A percentile compares a stretch with the other conserved stretches of the same genome.
Conservation (phyloP, 2,888 invertebrate species). For the Phymatocera aterrima region DNA sequence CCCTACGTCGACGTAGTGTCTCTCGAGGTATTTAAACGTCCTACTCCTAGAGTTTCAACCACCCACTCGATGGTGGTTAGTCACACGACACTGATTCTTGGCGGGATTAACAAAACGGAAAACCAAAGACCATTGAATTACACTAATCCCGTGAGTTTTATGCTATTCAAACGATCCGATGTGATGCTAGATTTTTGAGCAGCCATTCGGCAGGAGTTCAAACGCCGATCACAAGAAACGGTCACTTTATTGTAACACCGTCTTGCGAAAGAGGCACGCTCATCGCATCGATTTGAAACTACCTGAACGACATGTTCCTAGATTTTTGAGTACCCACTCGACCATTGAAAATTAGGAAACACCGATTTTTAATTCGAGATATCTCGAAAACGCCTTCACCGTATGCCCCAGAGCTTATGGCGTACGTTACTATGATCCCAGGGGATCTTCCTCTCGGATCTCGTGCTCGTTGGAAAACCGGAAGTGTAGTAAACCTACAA, state of each 20-base stretch:
- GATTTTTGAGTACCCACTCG: constrained; percentile 23
- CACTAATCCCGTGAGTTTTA: no score
- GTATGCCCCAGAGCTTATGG: neutral
- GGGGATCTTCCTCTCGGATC: neutral
- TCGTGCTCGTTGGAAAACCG: neutral
- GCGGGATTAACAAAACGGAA: no score
- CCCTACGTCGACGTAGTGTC: neutral
- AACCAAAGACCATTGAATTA: no score
- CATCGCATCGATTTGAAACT: no score
- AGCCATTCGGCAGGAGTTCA: no score
- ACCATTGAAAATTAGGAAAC: neutral
- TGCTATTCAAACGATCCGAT: no score
- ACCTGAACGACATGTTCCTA: constrained; percentile 12
- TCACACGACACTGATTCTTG: neutral
- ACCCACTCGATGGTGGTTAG: neutral
- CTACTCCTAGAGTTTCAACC: constrained; percentile 10
- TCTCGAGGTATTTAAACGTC: neutral
- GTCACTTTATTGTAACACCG: no score
- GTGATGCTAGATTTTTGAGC: no score
- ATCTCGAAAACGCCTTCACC: neutral
- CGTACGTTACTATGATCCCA: neutral
- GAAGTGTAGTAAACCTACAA: neutral
- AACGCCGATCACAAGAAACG: no score
- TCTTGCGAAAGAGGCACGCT: no score
- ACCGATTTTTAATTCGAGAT: neutral